Evolutionary conservation across 2,113 vertebrate genomes (phyloP), one percentile per base, ranked within the genome.

Genomic region (Neogale vison): DNA sequence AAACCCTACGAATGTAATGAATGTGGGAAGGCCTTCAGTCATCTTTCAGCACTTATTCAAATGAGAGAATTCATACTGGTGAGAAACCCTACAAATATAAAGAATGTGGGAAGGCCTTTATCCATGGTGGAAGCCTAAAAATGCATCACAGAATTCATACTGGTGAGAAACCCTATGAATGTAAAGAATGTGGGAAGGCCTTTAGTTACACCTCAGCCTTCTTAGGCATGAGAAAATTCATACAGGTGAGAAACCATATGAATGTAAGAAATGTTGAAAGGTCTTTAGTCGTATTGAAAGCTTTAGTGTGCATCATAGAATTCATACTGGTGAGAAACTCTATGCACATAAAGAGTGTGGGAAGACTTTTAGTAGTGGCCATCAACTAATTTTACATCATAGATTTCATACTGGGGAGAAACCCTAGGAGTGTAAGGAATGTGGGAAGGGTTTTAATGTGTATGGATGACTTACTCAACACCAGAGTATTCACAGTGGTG

Each of bases 81-180:
- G 50, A 52, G 50, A 52, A 52, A 52, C 67, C 86, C 42, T 76
- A 90, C 74, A 63, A 74, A 42, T 95, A 79, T 89, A 39, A 74
- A 26, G 86, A 95, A 83, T 89, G 93, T 77, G 93, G 93, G 31
- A 90, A 90, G 47, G 93, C 86, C n/a, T 95, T 82, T 89, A 89
- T 61, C 81, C n/a, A 11, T 10, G 18, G 34, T 71, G 34, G 18
- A 71, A 36, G 18, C 18, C n/a, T 71, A 50, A 80, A 65, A 82
- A 89, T 88, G 77, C 23, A 79, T 72, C n/a, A 59, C 3, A 82
- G 34, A 59, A 82, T 57, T 59, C 85, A 94, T 50, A 94, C 86
- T 63, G 86, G 86, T 82, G 86, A 94, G 45, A 94, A 88, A 72
- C 85, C 42, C 39, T 82, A 89, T 42, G 21, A 57, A 36, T 82